These are phyloP conservation scores for Drosophila erecta DNA, from an alignment of 1,140 invertebrate species.

Conservation along the genomic window DNA sequence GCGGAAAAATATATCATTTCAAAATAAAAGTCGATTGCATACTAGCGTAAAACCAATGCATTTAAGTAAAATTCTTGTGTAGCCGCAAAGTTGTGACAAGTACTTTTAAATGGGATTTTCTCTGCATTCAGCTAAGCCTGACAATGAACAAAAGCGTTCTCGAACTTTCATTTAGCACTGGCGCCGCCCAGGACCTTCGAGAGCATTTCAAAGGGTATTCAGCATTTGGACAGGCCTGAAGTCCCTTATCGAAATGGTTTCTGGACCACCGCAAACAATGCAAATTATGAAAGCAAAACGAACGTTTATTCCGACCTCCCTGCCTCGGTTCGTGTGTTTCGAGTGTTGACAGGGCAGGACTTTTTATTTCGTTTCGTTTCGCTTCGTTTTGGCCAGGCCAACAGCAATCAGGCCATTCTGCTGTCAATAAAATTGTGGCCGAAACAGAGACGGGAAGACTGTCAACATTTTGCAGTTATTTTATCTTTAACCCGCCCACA, in stretches of 20 bases:
- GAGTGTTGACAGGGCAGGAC: constrained; percentile 58
- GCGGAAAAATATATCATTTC: not conserved
- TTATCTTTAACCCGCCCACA: constrained; percentile 46
- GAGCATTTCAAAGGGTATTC: constrained; percentile 37
- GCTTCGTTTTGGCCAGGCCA: constrained; percentile 45
- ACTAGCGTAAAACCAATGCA: too few species aligned
- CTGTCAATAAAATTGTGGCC: constrained; percentile 73
- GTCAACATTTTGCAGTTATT: constrained; percentile 81
- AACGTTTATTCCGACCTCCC: constrained; percentile 48
- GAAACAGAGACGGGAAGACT: constrained; percentile 21
- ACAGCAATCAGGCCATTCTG: constrained; percentile 74
- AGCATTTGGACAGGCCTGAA: constrained; percentile 22
- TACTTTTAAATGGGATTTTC: too few species aligned
- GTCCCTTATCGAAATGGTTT: constrained; percentile 58
- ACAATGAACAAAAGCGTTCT: constrained; percentile 21
- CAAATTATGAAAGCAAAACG: constrained; percentile 75
- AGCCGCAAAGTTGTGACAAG: too few species aligned
- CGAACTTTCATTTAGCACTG: constrained; percentile 33
- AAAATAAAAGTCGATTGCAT: too few species aligned
- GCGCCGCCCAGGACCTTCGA: constrained; percentile 14
- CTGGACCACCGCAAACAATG: constrained; percentile 71
- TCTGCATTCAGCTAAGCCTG: constrained; percentile 1
- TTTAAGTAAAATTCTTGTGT: too few species aligned
- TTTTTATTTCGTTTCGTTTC: constrained; percentile 26
- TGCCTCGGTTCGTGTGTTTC: constrained; percentile 20